A percentile compares a stretch with the other conserved stretches of the same genome.
These are phyloP conservation scores for Struthidea cinerea DNA, from an alignment of 2,113 vertebrate genomes.

Conservation along the genomic window DNA sequence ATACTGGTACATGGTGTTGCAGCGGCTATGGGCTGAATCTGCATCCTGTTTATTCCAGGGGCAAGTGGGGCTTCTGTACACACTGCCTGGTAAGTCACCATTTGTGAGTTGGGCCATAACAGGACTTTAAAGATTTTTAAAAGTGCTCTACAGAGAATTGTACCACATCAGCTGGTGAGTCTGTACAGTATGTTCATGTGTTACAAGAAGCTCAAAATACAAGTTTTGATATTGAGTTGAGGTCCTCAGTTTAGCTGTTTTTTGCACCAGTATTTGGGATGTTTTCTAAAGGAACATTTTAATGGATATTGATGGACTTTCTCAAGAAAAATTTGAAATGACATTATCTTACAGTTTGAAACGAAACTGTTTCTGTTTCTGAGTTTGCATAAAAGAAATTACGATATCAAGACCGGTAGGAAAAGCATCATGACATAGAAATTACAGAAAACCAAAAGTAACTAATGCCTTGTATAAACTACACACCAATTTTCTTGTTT, in stretches of 20 bases:
- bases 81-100: neutral
- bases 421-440: neutral
- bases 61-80: neutral
- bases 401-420: neutral
- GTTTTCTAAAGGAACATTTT: neutral
- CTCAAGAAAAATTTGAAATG: neutral
- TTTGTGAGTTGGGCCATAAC: neutral
- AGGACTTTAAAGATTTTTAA: neutral
- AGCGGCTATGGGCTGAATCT: neutral
- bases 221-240: neutral
- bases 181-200: neutral
- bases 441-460: neutral
- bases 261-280: neutral
- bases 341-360: neutral
- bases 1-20: neutral
- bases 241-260: neutral
- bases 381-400: neutral
- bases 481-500: neutral
- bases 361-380: neutral
- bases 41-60: neutral
- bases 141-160: neutral
- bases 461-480: neutral
- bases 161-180: neutral
- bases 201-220: neutral
- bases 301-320: neutral